Conservation (phyloP, 1,140 invertebrate genomes). For the Mya arenaria region DNA sequence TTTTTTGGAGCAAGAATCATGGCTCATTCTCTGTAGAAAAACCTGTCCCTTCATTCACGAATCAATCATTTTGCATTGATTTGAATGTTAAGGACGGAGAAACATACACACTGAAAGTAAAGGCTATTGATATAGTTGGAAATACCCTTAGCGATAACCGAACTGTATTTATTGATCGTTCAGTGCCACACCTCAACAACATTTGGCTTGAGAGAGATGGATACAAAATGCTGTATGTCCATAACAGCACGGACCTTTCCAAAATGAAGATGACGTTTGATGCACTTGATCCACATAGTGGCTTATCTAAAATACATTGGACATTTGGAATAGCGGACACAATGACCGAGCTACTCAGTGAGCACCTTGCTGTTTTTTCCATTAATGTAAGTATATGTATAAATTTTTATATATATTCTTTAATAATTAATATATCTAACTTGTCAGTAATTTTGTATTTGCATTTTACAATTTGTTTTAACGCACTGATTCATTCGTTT, state of each 20-base stretch:
- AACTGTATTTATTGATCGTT: conserved; percentile 56
- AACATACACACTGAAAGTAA: conserved; percentile 50
- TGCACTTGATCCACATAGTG: conserved; percentile 65
- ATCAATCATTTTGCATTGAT: conserved; percentile 27
- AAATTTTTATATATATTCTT: no score
- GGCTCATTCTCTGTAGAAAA: neutral
- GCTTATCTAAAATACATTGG: conserved; percentile 50
- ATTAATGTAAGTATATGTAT: neutral
- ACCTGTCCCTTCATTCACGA: conserved; percentile 22
- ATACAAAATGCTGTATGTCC: conserved; percentile 53
- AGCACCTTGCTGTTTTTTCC: neutral
- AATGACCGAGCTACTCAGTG: neutral
- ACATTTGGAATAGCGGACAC: conserved; percentile 34
- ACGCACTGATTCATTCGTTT: no score
- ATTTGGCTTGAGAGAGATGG: conserved; percentile 53
- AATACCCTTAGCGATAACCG: conserved; percentile 46
- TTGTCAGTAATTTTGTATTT: no score
- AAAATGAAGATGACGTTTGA: conserved; percentile 62
- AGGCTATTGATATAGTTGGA: conserved; percentile 53
- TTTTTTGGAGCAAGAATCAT: neutral
- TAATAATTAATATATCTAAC: no score
- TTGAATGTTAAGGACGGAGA: conserved; percentile 54
- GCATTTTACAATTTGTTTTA: no score
- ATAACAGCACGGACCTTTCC: conserved; percentile 61
- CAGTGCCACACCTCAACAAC: conserved; percentile 49